These are phyloP conservation scores for Falco concolor DNA, from an alignment of 2,797 vertebrate genomes.

Conservation along the genomic window DNA sequence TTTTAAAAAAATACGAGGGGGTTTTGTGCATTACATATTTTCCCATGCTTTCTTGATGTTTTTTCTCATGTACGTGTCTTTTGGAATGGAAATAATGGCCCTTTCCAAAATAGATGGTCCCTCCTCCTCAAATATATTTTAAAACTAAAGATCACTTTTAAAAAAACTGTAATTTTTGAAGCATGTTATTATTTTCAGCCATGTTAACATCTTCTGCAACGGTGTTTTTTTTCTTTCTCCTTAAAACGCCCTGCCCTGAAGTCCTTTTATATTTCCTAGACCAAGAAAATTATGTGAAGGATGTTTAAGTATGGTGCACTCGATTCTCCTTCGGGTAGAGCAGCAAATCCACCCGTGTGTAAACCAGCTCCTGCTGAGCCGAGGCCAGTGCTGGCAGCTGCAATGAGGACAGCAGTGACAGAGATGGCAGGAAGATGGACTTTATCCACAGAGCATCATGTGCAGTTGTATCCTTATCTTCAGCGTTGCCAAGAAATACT, in stretches of 20 bases:
- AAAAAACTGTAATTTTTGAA: background rate
- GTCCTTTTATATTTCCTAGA: background rate
- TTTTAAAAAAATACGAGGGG: background rate
- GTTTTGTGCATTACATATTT: background rate
- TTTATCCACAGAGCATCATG: background rate
- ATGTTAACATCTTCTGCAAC: background rate
- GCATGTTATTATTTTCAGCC: background rate
- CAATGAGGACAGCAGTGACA: background rate
- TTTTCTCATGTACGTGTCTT: background rate
- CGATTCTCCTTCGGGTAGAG: background rate
- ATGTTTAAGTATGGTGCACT: background rate
- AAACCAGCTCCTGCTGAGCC: background rate
- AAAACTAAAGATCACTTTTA: background rate
- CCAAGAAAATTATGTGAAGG: background rate
- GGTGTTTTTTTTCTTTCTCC: background rate
- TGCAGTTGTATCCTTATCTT: background rate
- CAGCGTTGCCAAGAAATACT: background rate
- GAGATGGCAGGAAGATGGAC: background rate
- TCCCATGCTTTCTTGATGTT: background rate
- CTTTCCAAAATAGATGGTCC: background rate
- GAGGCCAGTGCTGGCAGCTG: background rate
- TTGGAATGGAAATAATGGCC: background rate
- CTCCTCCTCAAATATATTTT: background rate
- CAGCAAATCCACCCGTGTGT: background rate
- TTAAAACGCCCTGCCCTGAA: background rate